Conservation (phyloP, 2,888 invertebrate species). For the Pyrrhosoma nymphula region DNA sequence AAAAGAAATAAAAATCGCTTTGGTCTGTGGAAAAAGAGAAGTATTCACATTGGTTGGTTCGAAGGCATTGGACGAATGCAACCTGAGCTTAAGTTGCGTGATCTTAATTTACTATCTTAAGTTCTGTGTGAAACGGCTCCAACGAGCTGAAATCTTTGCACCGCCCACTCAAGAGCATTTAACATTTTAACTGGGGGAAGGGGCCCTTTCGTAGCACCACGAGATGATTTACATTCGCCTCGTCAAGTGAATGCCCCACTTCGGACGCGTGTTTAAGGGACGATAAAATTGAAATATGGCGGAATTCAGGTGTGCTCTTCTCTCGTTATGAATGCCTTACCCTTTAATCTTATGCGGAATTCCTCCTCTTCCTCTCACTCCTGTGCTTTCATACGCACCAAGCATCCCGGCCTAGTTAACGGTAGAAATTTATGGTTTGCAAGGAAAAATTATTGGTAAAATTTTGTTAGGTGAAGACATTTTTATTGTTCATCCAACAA, state of each 20-base stretch:
- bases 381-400: background rate
- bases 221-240: background rate
- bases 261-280: constrained; percentile 24
- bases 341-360: background rate
- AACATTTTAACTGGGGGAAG: background rate
- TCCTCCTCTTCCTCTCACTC: background rate
- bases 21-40: too few species aligned
- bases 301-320: background rate
- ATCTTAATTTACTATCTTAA: too few species aligned
- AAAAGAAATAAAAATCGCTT: too few species aligned
- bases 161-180: background rate
- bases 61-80: too few species aligned
- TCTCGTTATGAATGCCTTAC: background rate
- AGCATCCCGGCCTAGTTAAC: background rate
- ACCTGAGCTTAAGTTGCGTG: too few species aligned
- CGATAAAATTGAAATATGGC: constrained; percentile 27
- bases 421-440: background rate
- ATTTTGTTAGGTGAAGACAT: too few species aligned
- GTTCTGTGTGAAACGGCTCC: too few species aligned
- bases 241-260: constrained; percentile 22
- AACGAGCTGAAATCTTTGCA: background rate
- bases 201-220: background rate
- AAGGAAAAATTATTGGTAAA: too few species aligned
- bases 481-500: too few species aligned
- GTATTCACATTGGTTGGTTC: too few species aligned